Percentiles rank a stretch among this genome's conserved stretches.
phyloP scores from a whole-genome alignment of 2,113 vertebrate genomes.

The Mormoops blainvillei region DNA sequence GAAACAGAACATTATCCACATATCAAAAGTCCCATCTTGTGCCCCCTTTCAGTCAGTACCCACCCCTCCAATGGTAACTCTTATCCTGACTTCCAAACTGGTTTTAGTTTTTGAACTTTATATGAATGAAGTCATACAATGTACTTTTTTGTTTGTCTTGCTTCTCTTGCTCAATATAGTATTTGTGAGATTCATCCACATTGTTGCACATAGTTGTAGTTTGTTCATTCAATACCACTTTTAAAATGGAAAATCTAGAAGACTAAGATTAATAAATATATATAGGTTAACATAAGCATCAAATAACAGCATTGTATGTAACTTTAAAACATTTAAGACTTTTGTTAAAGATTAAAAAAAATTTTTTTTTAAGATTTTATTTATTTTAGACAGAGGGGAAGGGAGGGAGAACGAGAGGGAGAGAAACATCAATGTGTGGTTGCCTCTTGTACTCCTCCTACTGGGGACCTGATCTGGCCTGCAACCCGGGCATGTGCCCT shows the following conservation, averaged over 20 bases:
- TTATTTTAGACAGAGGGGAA: too few species aligned
- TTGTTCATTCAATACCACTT: slow-evolving; percentile 57
- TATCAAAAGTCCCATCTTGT: neutral
- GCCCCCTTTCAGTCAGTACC: neutral
- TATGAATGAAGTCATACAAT: slow-evolving; percentile 49
- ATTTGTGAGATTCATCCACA: slow-evolving; percentile 60
- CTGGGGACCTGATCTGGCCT: too few species aligned
- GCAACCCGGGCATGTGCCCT: too few species aligned
- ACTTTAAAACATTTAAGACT: too few species aligned
- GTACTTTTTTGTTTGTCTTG: slow-evolving; percentile 55
- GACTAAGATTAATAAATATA: slow-evolving; percentile 62
- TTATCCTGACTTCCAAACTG: slow-evolving; percentile 49
- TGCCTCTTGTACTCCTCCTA: too few species aligned
- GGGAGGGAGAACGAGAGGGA: too few species aligned
- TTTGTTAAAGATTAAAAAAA: too few species aligned
- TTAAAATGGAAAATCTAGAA: slow-evolving; percentile 57
- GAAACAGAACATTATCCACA: slow-evolving; percentile 37
- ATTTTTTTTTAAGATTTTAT: too few species aligned
- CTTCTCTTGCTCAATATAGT: slow-evolving; percentile 48
- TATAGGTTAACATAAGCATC: slow-evolving; percentile 27
- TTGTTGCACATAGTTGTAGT: slow-evolving; percentile 6
- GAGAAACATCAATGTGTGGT: too few species aligned
- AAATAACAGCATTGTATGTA: slow-evolving; percentile 33
- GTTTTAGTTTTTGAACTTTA: slow-evolving; percentile 52
- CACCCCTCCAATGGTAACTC: neutral